Evolutionary conservation across 2,888 invertebrate genomes (phyloP).

Genomic region (Pseudococcus longispinus): DNA sequence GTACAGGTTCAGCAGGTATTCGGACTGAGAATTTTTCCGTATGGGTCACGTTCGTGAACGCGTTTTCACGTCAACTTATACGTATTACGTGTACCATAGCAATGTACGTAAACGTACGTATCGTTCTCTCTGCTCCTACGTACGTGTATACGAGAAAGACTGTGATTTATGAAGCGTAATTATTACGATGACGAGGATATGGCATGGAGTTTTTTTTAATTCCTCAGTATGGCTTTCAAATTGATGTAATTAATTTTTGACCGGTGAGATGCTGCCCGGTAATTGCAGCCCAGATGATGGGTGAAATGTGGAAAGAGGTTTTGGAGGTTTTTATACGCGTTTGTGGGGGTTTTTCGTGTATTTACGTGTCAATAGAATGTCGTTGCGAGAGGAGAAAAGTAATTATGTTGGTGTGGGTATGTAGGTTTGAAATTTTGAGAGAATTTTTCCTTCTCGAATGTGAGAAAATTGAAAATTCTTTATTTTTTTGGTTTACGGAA

Average conservation of each 20-base stretch:
- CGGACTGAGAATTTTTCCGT: neutral
- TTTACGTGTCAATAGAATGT: neutral
- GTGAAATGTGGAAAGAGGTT: neutral
- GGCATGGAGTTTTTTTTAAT: neutral
- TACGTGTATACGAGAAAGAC: neutral
- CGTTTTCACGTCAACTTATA: neutral
- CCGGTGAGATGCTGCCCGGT: neutral
- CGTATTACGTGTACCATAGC: neutral
- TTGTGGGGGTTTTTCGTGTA: neutral
- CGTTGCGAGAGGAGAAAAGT: neutral
- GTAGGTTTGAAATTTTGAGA: neutral
- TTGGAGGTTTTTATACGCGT: neutral
- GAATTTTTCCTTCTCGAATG: neutral
- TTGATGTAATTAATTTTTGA: constrained; percentile 7
- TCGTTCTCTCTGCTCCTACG: neutral
- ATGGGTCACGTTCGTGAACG: constrained; percentile 14
- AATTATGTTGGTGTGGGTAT: no score
- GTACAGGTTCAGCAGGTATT: neutral
- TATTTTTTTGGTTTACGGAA: neutral
- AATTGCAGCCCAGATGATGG: neutral
- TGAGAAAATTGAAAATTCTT: neutral
- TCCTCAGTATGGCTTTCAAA: constrained; percentile 7
- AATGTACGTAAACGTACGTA: neutral
- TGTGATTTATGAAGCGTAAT: constrained; percentile 23
- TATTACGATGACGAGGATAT: neutral